A percentile compares a stretch with the other conserved stretches of the same genome.
These are phyloP conservation scores for Sebastes nivosus DNA, from an alignment of 2,797 vertebrate species.

Conservation along the genomic window DNA sequence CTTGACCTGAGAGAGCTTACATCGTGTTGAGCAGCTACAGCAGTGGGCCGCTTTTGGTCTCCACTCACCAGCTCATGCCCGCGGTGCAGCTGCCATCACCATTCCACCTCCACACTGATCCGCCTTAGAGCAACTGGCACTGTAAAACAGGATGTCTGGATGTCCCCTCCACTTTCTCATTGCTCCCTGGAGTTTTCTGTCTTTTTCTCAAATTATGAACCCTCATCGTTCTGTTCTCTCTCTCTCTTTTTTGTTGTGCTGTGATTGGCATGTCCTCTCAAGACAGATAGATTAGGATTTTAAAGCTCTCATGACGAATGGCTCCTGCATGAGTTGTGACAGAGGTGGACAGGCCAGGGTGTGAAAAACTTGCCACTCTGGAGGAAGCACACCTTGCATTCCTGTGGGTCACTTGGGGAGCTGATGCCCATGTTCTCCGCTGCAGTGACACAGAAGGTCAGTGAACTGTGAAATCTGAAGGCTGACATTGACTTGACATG, in stretches of 20 bases:
- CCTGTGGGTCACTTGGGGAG: slow-evolving; percentile 22
- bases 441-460: slow-evolving; percentile 56
- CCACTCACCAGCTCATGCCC: slow-evolving; percentile 35
- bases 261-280: background rate
- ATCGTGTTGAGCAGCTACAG: slow-evolving; percentile 4
- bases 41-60: slow-evolving; percentile 22
- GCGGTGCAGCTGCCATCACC: slow-evolving; percentile 44
- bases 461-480: slow-evolving; percentile 54
- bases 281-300: background rate
- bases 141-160: slow-evolving; percentile 25
- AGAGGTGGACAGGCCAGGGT: background rate
- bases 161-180: slow-evolving; percentile 7
- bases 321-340: slow-evolving; percentile 3
- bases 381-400: slow-evolving; percentile 10
- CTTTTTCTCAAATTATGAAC: background rate
- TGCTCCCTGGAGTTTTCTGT: background rate
- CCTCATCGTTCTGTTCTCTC: background rate
- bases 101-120: slow-evolving; percentile 42
- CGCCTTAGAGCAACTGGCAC: slow-evolving; percentile 35
- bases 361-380: slow-evolving; percentile 15
- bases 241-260: background rate
- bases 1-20: slow-evolving; percentile 3
- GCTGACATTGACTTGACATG: slow-evolving; percentile 48
- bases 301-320: slow-evolving; percentile 18
- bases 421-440: slow-evolving; percentile 17